phyloP scores from a whole-genome alignment of 2,888 invertebrate genomes.

The Gandaritis pyraliata region DNA sequence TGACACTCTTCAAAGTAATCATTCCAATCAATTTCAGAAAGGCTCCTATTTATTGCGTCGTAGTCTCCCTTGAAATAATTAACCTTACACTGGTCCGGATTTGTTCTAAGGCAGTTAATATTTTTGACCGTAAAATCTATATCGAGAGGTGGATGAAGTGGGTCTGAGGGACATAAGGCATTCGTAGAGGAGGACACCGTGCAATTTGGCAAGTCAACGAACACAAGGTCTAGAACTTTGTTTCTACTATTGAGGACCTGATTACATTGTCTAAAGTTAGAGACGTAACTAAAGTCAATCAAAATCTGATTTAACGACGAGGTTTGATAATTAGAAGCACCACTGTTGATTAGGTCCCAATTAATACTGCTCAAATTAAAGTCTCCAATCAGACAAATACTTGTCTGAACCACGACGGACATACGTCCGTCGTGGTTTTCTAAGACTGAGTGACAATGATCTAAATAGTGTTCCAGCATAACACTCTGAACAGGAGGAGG shows the following conservation, averaged over 20 bases:
- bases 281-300: slow-evolving; percentile 6
- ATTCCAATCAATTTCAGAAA: slow-evolving; percentile 3
- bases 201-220: neutral
- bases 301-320: neutral
- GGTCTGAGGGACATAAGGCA: neutral
- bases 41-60: neutral
- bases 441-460: slow-evolving; percentile 5
- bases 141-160: slow-evolving; percentile 7
- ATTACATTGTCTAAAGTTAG: slow-evolving; percentile 10
- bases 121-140: neutral
- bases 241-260: neutral
- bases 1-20: neutral
- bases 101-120: neutral
- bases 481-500: slow-evolving; percentile 3
- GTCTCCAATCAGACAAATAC: slow-evolving; percentile 4
- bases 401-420: too few relatives aligned
- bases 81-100: neutral
- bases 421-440: slow-evolving; percentile 8
- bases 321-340: neutral
- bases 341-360: neutral
- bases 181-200: neutral
- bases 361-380: slow-evolving; percentile 8
- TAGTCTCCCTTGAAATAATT: slow-evolving; percentile 8
- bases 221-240: slow-evolving; percentile 5
- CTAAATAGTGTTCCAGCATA: slow-evolving; percentile 6